Conservation (phyloP, 2,888 invertebrate genomes). For the Strigamia transsilvanica region DNA sequence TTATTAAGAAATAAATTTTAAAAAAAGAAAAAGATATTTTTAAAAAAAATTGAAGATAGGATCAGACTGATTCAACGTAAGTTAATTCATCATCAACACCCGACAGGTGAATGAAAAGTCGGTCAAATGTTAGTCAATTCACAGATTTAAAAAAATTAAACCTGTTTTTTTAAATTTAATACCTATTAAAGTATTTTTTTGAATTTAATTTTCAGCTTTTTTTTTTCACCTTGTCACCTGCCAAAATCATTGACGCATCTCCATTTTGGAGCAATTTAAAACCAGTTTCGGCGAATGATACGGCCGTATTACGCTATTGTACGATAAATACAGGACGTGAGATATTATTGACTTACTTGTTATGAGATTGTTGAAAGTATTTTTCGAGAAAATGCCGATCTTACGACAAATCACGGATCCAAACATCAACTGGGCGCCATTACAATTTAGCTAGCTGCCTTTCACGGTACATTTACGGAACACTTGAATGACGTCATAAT, state of each 20-base stretch:
- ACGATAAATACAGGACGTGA: not conserved
- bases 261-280: not conserved
- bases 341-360: not conserved
- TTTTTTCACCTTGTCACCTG: not conserved
- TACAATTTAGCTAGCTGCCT: not conserved
- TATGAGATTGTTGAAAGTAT: not conserved
- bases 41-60: not conserved
- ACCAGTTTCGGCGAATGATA: not conserved
- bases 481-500: not conserved
- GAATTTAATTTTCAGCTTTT: not conserved
- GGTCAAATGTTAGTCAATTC: conserved; percentile 4
- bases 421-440: conserved; percentile 30
- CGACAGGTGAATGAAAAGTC: conserved; percentile 20
- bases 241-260: not conserved
- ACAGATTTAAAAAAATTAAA: not conserved
- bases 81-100: conserved; percentile 7
- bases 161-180: not conserved
- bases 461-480: not conserved
- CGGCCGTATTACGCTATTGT: not conserved
- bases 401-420: not conserved
- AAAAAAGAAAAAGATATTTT: not conserved
- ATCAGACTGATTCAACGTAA: not conserved
- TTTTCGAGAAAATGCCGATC: not conserved
- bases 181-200: not conserved
- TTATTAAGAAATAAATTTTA: not conserved